phyloP scores from a whole-genome alignment of 2,797 vertebrate genomes.

The Parambassis ranga region DNA sequence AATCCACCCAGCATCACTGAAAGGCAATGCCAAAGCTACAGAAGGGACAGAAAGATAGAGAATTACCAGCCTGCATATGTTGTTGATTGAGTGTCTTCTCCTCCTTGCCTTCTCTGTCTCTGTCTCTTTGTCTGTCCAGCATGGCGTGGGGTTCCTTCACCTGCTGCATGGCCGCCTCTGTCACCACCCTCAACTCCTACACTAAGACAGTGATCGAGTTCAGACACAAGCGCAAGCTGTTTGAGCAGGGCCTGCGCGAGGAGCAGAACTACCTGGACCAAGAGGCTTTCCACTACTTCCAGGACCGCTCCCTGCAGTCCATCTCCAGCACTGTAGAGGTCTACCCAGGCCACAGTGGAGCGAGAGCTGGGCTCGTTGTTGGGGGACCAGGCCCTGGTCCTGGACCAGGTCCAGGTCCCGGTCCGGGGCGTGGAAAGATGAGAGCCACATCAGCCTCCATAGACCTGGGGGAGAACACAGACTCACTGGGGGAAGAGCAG shows the following conservation, averaged over 20 bases:
- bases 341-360: constrained; percentile 63
- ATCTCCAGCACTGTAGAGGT: constrained; percentile 77
- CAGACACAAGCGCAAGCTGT: constrained; percentile 93
- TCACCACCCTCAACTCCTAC: constrained; percentile 98
- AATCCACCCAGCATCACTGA: too few relatives aligned
- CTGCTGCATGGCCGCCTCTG: constrained; percentile 96
- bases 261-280: constrained; percentile 91
- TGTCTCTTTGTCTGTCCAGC: constrained; percentile 62
- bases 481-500: constrained; percentile 80
- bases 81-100: too few relatives aligned
- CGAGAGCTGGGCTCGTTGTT: constrained; percentile 50
- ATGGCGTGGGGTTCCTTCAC: constrained; percentile 97
- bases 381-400: constrained; percentile 32
- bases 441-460: constrained; percentile 58
- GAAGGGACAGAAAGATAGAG: too few relatives aligned
- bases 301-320: constrained; percentile 87
- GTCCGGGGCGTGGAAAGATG: constrained; percentile 60
- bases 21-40: too few relatives aligned
- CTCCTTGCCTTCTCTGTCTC: too few relatives aligned
- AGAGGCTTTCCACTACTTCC: constrained; percentile 92
- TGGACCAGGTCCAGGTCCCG: constrained; percentile 32
- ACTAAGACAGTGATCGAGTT: constrained; percentile 98
- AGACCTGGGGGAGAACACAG: constrained; percentile 76
- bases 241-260: constrained; percentile 91
- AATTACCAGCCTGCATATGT: too few relatives aligned